Evolutionary conservation across 2,888 invertebrate species (phyloP).

Genomic region (Baronia brevicornis): DNA sequence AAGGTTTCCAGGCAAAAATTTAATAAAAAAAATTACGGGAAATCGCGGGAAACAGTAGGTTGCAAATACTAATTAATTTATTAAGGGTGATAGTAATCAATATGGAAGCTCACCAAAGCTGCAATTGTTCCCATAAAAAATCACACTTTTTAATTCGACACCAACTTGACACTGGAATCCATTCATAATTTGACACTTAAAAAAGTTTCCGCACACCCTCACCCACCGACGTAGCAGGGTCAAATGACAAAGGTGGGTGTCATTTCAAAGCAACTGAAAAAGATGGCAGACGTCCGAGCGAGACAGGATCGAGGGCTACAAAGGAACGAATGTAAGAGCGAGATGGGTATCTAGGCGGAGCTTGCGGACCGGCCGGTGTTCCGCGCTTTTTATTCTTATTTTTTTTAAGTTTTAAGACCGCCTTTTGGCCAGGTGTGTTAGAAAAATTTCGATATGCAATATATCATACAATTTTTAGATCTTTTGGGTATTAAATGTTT

Average conservation of each 20-base stretch:
- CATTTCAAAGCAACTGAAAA: constrained; percentile 49
- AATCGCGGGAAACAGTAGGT: too few relatives aligned
- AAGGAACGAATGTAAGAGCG: too few relatives aligned
- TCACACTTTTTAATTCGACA: constrained; percentile 13
- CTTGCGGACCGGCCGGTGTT: constrained; percentile 8
- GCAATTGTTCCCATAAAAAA: background rate
- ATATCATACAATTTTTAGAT: background rate
- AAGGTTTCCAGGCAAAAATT: too few relatives aligned
- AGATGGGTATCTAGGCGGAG: too few relatives aligned
- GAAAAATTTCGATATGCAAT: too few relatives aligned
- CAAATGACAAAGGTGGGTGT: constrained; percentile 59
- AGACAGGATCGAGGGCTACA: constrained; percentile 40
- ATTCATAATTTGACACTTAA: constrained; percentile 19
- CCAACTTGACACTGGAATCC: constrained; percentile 11
- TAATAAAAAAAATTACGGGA: too few relatives aligned
- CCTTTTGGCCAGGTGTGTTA: constrained; percentile 12
- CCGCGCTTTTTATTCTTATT: constrained; percentile 5
- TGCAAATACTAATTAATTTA: background rate
- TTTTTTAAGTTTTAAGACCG: background rate
- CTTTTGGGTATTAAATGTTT: too few relatives aligned
- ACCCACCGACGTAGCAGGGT: constrained; percentile 40
- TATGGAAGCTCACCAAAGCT: too few relatives aligned
- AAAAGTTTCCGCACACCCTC: constrained; percentile 49
- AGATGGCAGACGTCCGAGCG: constrained; percentile 31
- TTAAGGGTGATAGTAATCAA: too few relatives aligned